phyloP scores from a whole-genome alignment of 2,113 vertebrate genomes.

The Larimichthys crocea region DNA sequence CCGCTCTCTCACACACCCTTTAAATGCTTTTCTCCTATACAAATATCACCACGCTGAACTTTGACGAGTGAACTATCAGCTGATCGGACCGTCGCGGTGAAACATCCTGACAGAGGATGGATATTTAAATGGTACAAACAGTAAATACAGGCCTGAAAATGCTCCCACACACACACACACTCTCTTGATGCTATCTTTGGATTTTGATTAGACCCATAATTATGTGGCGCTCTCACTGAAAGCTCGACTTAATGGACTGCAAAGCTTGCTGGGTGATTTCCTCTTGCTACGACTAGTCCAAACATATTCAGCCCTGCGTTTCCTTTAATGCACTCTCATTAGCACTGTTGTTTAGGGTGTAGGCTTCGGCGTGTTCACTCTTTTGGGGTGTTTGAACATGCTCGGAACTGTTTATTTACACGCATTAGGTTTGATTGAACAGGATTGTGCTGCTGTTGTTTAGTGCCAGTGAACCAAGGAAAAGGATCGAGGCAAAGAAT shows the following conservation, averaged over 20 bases:
- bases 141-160: conserved; percentile 44
- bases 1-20: not conserved
- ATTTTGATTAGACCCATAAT: conserved; percentile 66
- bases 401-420: not conserved
- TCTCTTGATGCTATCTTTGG: conserved; percentile 57
- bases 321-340: not conserved
- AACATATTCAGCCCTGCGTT: not conserved
- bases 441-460: too few relatives aligned
- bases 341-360: not conserved
- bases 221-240: conserved; percentile 48
- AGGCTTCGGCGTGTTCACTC: not conserved
- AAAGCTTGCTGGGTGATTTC: conserved; percentile 32
- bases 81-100: conserved; percentile 6
- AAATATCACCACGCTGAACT: not conserved
- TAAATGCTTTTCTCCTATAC: not conserved
- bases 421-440: not conserved
- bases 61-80: not conserved
- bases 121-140: conserved; percentile 9
- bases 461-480: too few relatives aligned
- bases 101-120: conserved; percentile 28
- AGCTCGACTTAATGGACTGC: conserved; percentile 10
- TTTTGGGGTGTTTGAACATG: not conserved
- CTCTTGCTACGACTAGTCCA: not conserved
- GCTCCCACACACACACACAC: conserved; percentile 1
- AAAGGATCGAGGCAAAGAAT: too few relatives aligned